Base-by-base conservation (phyloP, 2,113 vertebrate species). In the Pterocles orientalis region DNA sequence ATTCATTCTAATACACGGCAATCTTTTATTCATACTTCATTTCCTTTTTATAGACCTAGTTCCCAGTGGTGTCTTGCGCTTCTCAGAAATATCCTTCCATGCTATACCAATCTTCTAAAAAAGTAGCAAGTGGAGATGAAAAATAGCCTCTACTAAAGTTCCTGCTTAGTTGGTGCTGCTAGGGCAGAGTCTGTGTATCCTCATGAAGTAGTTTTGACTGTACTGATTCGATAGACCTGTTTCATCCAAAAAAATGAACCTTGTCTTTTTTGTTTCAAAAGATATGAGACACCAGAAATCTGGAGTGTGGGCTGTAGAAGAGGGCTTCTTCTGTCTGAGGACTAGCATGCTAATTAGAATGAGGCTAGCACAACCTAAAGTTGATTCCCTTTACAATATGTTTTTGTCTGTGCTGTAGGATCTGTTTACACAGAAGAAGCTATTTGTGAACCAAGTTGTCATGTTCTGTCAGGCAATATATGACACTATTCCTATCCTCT, bases 381-480 rank as follows among this genome's bases (percentile, higher is more conserved):
- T 73, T 94, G 90, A 83, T 92, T 91, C 51, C 29, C 79, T 91
- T 66, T 88, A 72, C 90, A 95, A 93, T 95, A 92, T 94, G 88
- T 80, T 92, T 95, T 93, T 90, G 65, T 91, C 75, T 89, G 60
- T 92, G 80, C 83, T 92, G 54, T 69, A 82, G 66, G 78, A 95
- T 93, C 80, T 96, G 71, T 91, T 96, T 94, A 83, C 88, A 72
- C 75, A 89, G 80, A 94, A 94, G 60, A 2, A 88, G 71, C 81
- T 97, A 92, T 97, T 96, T 97, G 88, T 94, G 95, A 94, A 90
- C 86, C 75, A 83, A 89, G 53, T 94, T 95, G 88, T 91, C 81
- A 76, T 81, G 82, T 94, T 84, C 88, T 90, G 93, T 90, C 69
- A 94, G 83, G 93, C 65, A 95, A 92, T 83, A 65, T 76, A 82